Percentiles rank a stretch among this genome's conserved stretches.
Conservation (phyloP, 2,888 invertebrate species). For the Isoperla grammatica region DNA sequence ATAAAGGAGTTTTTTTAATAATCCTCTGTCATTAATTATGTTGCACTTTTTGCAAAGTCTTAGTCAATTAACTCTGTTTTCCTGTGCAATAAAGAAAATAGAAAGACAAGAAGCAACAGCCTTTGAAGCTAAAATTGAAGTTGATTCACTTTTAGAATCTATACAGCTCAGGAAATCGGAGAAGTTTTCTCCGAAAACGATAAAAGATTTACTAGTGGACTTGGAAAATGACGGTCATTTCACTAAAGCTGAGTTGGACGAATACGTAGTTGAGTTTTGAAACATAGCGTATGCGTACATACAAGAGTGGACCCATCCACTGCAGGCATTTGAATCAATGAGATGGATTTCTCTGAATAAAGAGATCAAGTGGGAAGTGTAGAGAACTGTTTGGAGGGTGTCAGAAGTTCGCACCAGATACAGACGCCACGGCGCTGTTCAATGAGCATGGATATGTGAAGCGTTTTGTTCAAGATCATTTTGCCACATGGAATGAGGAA, state of each 20-base stretch:
- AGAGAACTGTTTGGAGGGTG: not conserved
- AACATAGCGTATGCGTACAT: not conserved
- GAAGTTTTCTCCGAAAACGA: not conserved
- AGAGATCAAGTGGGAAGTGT: not conserved
- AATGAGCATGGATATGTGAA: no score
- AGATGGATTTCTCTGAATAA: not conserved
- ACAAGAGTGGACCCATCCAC: no score
- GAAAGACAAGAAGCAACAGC: not conserved
- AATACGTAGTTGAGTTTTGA: not conserved
- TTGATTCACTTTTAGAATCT: not conserved
- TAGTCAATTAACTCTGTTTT: slow-evolving; percentile 14
- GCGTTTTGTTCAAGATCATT: no score
- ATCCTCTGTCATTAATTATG: slow-evolving; percentile 16
- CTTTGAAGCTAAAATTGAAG: not conserved
- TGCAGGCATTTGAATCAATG: not conserved
- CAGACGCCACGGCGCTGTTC: no score
- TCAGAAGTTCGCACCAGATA: not conserved
- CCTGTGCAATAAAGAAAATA: not conserved
- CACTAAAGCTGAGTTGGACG: not conserved
- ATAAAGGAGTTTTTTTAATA: slow-evolving; percentile 32
- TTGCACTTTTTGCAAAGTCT: slow-evolving; percentile 6
- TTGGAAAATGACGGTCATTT: not conserved
- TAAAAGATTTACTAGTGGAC: not conserved
- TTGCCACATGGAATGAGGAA: no score
- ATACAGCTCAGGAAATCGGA: not conserved